Percentiles rank a stretch among this genome's conserved stretches.
Evolutionary conservation across 30 jellyfish, hydroid and myxozoan species (phyloP).

Genomic region (Aurelia sp.): DNA sequence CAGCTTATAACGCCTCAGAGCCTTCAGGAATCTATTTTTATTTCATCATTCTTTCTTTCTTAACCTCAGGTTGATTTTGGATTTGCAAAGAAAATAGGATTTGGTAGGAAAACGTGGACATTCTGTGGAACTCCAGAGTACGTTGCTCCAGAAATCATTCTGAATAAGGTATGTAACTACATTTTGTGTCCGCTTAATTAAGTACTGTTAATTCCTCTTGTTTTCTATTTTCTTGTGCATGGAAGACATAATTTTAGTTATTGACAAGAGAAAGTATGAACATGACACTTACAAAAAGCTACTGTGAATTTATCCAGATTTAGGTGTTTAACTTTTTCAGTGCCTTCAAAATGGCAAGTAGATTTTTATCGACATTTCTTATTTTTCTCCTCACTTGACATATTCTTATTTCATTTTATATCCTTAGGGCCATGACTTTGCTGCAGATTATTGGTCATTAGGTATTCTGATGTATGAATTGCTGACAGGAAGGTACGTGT

Average conservation of each 20-base stretch:
- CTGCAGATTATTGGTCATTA: constrained; percentile 99
- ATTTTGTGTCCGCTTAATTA: not conserved
- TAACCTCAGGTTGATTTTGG: constrained; percentile 88
- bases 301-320: too few relatives aligned
- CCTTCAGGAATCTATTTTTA: too few relatives aligned
- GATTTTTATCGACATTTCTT: too few relatives aligned
- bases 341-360: too few relatives aligned
- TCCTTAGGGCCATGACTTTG: constrained; percentile 98
- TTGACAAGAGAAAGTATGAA: too few relatives aligned
- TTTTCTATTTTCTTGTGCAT: too few relatives aligned
- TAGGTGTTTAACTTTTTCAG: too few relatives aligned
- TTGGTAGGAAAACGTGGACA: constrained; percentile 99
- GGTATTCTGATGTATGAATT: constrained; percentile 99
- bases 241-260: too few relatives aligned
- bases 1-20: too few relatives aligned
- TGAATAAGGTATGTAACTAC: constrained; percentile 76
- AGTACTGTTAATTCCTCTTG: too few relatives aligned
- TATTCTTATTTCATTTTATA: not conserved
- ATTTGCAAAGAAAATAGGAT: constrained; percentile 96
- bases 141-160: constrained; percentile 98
- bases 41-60: too few relatives aligned
- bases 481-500: constrained; percentile 90
- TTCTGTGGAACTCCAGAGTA: constrained; percentile 99
- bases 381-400: not conserved
- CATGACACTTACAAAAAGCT: too few relatives aligned